phyloP scores from a whole-genome alignment of 2,113 vertebrate species.

The Hippocampus mohnikei region DNA sequence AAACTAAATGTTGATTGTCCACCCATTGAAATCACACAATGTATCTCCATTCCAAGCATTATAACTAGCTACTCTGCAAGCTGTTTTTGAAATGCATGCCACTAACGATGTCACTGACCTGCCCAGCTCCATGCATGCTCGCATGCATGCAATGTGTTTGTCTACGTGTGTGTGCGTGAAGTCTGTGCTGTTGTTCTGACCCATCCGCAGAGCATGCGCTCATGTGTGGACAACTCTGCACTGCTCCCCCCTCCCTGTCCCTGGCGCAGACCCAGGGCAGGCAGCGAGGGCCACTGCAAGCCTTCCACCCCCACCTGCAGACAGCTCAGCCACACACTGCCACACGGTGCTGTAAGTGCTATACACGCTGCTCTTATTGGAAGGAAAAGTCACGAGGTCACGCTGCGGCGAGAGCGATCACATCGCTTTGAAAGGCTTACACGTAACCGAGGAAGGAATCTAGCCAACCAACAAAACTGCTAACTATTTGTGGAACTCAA shows the following conservation, averaged over 20 bases:
- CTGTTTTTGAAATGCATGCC: conserved; percentile 52
- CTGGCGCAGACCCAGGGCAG: conserved; percentile 80
- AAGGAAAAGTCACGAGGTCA: background rate
- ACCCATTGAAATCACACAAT: background rate
- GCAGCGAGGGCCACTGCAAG: conserved; percentile 76
- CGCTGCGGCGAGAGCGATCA: background rate
- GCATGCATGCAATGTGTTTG: conserved; percentile 42
- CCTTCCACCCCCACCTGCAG: conserved; percentile 63
- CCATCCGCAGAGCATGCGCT: conserved; percentile 92
- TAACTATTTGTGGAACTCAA: too few species aligned
- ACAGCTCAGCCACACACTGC: conserved; percentile 67
- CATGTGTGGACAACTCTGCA: conserved; percentile 76
- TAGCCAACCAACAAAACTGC: too few species aligned
- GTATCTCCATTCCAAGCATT: conserved; percentile 25
- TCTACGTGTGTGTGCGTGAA: conserved; percentile 56
- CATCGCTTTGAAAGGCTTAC: background rate
- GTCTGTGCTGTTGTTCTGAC: conserved; percentile 72
- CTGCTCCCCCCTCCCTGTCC: conserved; percentile 73
- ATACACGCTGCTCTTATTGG: conserved; percentile 17
- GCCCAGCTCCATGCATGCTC: conserved; percentile 62
- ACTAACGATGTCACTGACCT: conserved; percentile 57
- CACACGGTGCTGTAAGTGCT: conserved; percentile 66
- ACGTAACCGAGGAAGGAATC: background rate
- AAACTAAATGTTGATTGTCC: background rate
- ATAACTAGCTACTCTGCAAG: conserved; percentile 46